A percentile compares a stretch with the other conserved stretches of the same genome.
Evolutionary conservation across 2,113 vertebrate genomes (phyloP).

Genomic region (Leptobrachium ailaonicum): DNA sequence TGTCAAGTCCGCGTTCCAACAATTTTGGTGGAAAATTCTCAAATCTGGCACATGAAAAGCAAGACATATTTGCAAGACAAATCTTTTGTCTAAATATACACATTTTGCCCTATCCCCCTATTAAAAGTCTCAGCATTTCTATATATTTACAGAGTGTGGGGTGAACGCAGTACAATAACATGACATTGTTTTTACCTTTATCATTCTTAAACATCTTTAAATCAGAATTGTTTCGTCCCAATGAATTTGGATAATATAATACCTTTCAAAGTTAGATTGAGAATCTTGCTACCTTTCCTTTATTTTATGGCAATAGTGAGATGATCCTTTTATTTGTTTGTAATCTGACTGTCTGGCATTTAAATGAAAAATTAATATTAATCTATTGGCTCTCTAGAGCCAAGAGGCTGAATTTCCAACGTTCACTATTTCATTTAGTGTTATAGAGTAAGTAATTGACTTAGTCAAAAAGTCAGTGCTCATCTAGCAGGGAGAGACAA

Average conservation of each 20-base stretch:
- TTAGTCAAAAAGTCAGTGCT: slow-evolving; percentile 62
- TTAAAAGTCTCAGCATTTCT: neutral
- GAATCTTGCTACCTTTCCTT: slow-evolving; percentile 16
- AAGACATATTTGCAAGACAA: no score
- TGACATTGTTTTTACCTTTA: neutral
- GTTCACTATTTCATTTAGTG: slow-evolving; percentile 61
- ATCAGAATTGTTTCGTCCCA: slow-evolving; percentile 2
- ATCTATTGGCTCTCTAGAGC: slow-evolving; percentile 58
- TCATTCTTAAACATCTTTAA: slow-evolving; percentile 23
- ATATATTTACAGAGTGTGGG: neutral
- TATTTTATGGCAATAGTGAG: slow-evolving; percentile 27
- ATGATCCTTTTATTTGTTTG: slow-evolving; percentile 47
- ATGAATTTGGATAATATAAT: slow-evolving; percentile 16
- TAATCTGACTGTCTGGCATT: slow-evolving; percentile 57
- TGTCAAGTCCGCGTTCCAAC: no score
- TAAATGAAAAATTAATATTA: slow-evolving; percentile 67
- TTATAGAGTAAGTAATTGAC: slow-evolving; percentile 64
- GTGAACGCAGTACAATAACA: neutral
- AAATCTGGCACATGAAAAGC: no score
- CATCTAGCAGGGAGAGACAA: slow-evolving; percentile 59
- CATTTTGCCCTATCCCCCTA: no score
- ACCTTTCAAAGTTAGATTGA: slow-evolving; percentile 4
- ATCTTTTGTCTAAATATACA: no score
- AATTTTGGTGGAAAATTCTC: no score
- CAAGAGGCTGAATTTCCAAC: slow-evolving; percentile 60